Evolutionary conservation across 2,113 vertebrate species (phyloP), one percentile per base, ranked within the genome.

Genomic region (Symphodus melops): DNA sequence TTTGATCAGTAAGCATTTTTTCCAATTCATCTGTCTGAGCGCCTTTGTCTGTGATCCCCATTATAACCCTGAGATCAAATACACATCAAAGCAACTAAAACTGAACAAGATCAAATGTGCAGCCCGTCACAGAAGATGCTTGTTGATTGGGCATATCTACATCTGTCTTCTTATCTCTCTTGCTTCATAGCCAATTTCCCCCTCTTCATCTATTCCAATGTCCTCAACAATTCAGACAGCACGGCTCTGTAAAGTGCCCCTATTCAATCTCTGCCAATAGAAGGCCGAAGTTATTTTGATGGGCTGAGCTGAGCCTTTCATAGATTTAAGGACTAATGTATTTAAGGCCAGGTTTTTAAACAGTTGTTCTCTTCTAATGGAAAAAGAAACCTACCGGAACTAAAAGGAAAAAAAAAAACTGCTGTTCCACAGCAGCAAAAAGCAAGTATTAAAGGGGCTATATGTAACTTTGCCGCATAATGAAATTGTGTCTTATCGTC

Each of bases 71-170:
- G 53, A 86, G 71, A 91, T 86, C 77, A 64, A 65, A 75, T 57
- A 57, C 44, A 72, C 70, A 91, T 92, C 90, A 92, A 91, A 91
- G 83, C 81, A 6, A 6, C 55, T 60, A 41, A 73, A 83, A 79
- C 49, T 56, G 80, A 83, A 73, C 70, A 52, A 82, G 86, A 90
- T 92, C 85, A 92, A 90, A 90, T 80, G 85, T 82, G 49, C 36
- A 77, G 68, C 74, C 57, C 61, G 61, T 86, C 87, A 81, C 66
- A 86, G 80, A 68, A 68, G 76, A 84, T 68, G 16, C 63, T 20
- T 25, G 25, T 61, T 59, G 75, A 88, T 86, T 75, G 77, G 82
- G 83, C 78, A 52, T 64, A 60, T 81, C 70, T 70, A 17, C 48
- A 44, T 77, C 60, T 66, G 39, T 83, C 48, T 70, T 79, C 80